Conservation (phyloP, 1,140 invertebrate genomes). For the Lepidurus apus region DNA sequence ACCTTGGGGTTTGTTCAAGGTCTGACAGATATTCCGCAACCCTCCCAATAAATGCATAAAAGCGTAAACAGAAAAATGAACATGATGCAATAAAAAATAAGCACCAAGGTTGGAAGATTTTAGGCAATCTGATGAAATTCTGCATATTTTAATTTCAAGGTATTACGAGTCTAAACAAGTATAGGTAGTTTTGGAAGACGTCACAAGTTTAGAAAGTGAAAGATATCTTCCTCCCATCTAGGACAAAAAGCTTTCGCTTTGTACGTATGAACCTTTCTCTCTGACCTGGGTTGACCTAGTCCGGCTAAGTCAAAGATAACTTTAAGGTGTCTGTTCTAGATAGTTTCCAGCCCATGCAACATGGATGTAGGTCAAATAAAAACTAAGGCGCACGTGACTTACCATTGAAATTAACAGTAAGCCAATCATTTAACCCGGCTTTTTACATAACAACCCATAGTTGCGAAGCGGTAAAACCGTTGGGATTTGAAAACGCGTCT, state of each 20-base stretch:
- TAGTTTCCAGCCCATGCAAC: neutral
- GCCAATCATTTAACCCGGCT: neutral
- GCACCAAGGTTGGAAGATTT: no score
- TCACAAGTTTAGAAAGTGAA: slow-evolving; percentile 11
- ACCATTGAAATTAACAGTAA: neutral
- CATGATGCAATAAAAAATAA: no score
- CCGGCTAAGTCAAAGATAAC: no score
- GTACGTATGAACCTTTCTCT: neutral
- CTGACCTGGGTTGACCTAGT: neutral
- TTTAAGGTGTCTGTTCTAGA: no score
- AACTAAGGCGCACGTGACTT: neutral
- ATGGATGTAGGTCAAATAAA: neutral
- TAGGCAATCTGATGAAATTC: no score
- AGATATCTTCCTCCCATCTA: neutral
- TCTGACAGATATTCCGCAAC: no score
- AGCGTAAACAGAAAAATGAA: neutral
- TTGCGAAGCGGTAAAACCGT: no score
- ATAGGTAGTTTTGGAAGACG: neutral
- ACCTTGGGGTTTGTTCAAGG: no score
- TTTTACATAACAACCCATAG: no score
- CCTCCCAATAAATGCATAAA: neutral
- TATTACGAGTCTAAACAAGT: no score
- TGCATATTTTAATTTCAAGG: no score
- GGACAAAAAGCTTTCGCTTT: neutral
- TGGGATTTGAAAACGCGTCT: no score